Evolutionary conservation across 2,888 invertebrate genomes (phyloP), one percentile per base, ranked within the genome.

Genomic region (Drosophila ochracea): DNA sequence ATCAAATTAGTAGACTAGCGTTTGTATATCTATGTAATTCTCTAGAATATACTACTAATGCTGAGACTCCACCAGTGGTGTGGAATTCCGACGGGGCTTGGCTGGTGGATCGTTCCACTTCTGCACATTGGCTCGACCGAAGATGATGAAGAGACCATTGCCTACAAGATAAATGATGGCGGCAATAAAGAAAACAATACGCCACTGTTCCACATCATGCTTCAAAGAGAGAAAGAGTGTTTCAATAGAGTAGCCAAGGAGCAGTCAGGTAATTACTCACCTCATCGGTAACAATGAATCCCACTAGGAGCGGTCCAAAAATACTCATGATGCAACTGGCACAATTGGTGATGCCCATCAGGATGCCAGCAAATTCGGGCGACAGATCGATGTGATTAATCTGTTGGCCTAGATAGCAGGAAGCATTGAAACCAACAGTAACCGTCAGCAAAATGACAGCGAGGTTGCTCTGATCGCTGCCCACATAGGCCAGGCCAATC

Each of bases 351-450:
- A 97, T 95, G 9, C 93, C 97, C 97, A 97, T 97, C 80, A 97
- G 93, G 0, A 96, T 95, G 35, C 97, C 97, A 3, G 97, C 96
- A 91, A 96, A 97, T 91, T 96, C 97, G 0, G 97, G 97, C 9
- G 97, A 96, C 61, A 98, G 94, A 93, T 98, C 97, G 76, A 98
- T 96, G 89, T 97, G 97, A 79, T 97, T 97, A 95, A 95, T 94
- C 96, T 96, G 95, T 91, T 96, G 97, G 3, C 97, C 97, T 52
- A 96, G 95, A 82, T 96, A 97, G 62, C 96, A 95, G 1, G 96
- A 96, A 0, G 96, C 95, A 84, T 97, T 97, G 4, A 96, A 94
- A 0, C 97, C 96, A 0, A 97, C 96, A 0, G 97, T 96, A 30
- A 96, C 86, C 0, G 96, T 95, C 0, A 97, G 93, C 52, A 97